These are phyloP conservation scores for Chaetodon trifascialis DNA, from an alignment of 2,113 vertebrate genomes.

Conservation along the genomic window DNA sequence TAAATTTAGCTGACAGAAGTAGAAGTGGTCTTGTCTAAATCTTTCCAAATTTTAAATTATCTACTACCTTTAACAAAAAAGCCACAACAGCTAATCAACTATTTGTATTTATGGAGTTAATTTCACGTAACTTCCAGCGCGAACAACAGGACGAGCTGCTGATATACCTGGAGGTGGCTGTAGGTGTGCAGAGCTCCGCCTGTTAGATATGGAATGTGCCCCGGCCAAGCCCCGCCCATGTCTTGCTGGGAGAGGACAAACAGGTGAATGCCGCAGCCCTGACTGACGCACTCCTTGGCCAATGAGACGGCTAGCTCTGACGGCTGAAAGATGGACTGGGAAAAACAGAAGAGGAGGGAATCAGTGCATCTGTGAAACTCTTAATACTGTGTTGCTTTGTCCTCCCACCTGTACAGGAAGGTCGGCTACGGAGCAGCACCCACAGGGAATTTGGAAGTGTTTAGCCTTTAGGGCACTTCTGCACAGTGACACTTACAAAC, in stretches of 20 bases:
- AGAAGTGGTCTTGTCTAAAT: no score
- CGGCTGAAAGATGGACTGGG: conserved; percentile 84
- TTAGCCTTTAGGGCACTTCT: neutral
- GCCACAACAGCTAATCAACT: neutral
- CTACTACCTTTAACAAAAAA: no score
- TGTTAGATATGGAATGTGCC: conserved; percentile 81
- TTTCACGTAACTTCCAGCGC: neutral
- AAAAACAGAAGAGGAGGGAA: neutral
- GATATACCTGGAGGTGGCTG: conserved; percentile 80
- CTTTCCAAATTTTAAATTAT: no score
- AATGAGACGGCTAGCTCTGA: conserved; percentile 75
- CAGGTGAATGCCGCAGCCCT: conserved; percentile 85
- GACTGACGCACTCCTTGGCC: conserved; percentile 80
- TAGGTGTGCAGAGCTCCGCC: conserved; percentile 83
- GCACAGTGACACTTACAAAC: no score
- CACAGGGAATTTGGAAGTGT: no score
- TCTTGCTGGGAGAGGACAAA: conserved; percentile 83
- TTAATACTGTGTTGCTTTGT: neutral
- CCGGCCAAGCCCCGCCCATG: conserved; percentile 85
- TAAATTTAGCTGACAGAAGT: no score
- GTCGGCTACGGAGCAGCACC: neutral
- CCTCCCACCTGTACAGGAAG: neutral
- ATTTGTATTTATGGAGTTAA: neutral
- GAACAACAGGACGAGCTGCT: fast-evolving
- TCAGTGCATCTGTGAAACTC: neutral